Conservation (phyloP, 2,888 invertebrate genomes). For the Gymnocheta viridis region DNA sequence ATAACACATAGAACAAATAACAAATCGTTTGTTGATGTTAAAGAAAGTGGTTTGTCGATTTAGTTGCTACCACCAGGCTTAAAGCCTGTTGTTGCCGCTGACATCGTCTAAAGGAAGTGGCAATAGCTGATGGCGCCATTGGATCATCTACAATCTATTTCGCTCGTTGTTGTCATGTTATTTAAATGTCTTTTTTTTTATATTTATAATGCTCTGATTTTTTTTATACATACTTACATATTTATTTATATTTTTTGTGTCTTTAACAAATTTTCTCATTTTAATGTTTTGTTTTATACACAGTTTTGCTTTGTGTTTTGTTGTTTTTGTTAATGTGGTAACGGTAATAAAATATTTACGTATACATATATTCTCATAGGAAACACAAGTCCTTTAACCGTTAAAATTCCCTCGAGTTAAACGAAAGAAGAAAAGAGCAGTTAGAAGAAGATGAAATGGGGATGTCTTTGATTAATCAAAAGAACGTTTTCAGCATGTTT, state of each 20-base stretch:
- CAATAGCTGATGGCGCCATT: constrained; percentile 74
- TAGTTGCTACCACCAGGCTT: constrained; percentile 13
- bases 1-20: constrained; percentile 13
- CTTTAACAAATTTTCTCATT: constrained; percentile 59
- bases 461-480: constrained; percentile 71
- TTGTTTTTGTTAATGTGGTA: constrained; percentile 39
- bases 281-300: constrained; percentile 45
- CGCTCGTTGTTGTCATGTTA: constrained; percentile 73
- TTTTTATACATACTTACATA: neutral
- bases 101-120: constrained; percentile 62
- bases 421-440: neutral
- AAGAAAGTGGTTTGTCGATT: constrained; percentile 54
- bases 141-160: constrained; percentile 75
- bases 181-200: constrained; percentile 51
- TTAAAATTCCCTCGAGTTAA: constrained; percentile 51
- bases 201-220: constrained; percentile 51
- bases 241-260: constrained; percentile 32
- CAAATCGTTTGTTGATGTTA: constrained; percentile 45
- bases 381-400: constrained; percentile 21
- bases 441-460: neutral
- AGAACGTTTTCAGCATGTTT: constrained; percentile 73
- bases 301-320: constrained; percentile 26
- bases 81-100: constrained; percentile 13
- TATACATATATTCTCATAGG: neutral
- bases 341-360: constrained; percentile 55